Base-by-base conservation (phyloP, 2,113 vertebrate genomes). In the Corythaixoides concolor region DNA sequence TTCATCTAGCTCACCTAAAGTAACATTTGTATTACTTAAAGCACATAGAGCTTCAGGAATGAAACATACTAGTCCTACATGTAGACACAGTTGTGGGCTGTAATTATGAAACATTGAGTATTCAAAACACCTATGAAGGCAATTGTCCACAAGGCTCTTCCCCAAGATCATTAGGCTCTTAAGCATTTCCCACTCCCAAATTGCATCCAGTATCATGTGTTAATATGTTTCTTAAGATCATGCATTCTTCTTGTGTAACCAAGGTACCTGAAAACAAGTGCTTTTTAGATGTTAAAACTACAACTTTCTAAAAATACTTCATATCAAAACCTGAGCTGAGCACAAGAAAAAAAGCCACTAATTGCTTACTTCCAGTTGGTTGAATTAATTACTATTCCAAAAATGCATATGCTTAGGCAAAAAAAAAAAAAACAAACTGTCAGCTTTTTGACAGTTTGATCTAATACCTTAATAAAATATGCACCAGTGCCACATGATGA, bases 391-490 rank as follows among this genome's bases (percentile, higher is more conserved):
- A 90, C 59, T 91, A 63, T 86, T 88, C 68, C 18, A 93, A 96
- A 95, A 96, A 86, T 86, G 59, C 59, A 85, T 96, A 90, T 86
- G 55, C 85, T 95, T 80, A 63, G 52, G 60, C 33, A 17, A 43
- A 16, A 47, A 67, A 5, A 43, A 77, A 76, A 49, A 20, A 21
- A 41, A 9, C 33, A 15, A 50, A 24, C 56, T 81, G 63, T 88
- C 88, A 95, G 64, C 23, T 78, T 96, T 95, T 91, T 96, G 95
- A 95, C 95, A 97, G 89, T 93, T 96, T 96, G 95, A 96, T 94
- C 90, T 95, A 96, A 95, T 86, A 94, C 70, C 73, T 70, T 96
- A 89, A 94, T 95, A 89, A 68, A 93, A 70, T 96, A 96, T 87
- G 85, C 78, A 90, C 59, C 64, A 82, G 35, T 63, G 78, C 56